Evolutionary conservation across 2,113 vertebrate genomes (phyloP).

Genomic region (Stomatorhinus ivindoensis): DNA sequence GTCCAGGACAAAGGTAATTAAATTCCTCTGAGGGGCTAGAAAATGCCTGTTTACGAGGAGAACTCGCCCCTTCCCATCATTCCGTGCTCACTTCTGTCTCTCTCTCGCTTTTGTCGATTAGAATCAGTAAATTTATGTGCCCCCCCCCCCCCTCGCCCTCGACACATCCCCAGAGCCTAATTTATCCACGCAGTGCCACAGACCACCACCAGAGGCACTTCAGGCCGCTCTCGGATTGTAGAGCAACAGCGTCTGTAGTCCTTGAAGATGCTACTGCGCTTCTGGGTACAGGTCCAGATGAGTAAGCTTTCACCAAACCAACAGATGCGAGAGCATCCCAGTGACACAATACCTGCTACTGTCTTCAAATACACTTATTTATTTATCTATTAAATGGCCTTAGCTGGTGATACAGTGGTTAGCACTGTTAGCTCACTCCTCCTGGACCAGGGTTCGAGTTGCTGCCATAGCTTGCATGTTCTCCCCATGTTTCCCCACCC

Average conservation of each 20-base stretch:
- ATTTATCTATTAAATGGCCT: background rate
- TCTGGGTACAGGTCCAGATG: background rate
- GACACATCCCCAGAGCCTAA: background rate
- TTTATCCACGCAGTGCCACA: background rate
- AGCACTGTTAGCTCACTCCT: background rate
- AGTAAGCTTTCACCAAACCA: background rate
- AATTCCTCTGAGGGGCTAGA: background rate
- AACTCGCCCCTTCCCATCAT: background rate
- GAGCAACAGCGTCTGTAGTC: background rate
- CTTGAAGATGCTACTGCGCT: background rate
- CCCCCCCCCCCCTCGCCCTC: background rate
- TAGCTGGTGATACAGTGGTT: background rate
- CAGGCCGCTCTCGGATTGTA: background rate
- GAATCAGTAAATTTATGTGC: background rate
- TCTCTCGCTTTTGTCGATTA: background rate
- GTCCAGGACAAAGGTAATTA: constrained; percentile 1
- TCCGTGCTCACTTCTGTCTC: background rate
- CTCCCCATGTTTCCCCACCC: background rate
- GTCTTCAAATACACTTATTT: background rate
- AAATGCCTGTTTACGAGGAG: background rate
- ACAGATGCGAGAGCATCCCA: background rate
- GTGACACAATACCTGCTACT: background rate
- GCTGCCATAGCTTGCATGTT: background rate
- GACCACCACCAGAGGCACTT: background rate
- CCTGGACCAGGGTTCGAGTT: background rate